A percentile compares a stretch with the other conserved stretches of the same genome.
These are phyloP conservation scores for Harpagoxenus sublaevis DNA, from an alignment of 2,888 invertebrate genomes.

Conservation along the genomic window DNA sequence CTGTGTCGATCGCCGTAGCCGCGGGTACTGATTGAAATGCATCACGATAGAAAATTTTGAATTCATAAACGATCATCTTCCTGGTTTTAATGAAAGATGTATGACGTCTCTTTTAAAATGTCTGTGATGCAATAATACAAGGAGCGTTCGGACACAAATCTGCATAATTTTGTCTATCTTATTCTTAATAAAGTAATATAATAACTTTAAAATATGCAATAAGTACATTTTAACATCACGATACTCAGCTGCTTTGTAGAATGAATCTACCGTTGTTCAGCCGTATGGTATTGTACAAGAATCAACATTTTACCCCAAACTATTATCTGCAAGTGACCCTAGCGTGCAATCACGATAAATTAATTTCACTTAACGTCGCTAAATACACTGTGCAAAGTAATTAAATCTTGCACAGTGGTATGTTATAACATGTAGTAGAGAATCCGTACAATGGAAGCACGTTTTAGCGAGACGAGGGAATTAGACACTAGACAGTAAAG, in stretches of 20 bases:
- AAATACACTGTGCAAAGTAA: conserved; percentile 64
- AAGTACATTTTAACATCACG: not conserved
- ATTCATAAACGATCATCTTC: not conserved
- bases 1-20: not conserved
- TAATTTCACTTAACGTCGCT: conserved; percentile 59
- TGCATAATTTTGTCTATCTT: not conserved
- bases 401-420: conserved; percentile 67
- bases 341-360: conserved; percentile 64
- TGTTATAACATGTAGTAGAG: conserved; percentile 60
- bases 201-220: not conserved
- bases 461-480: conserved; percentile 56
- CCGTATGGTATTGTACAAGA: conserved; percentile 3
- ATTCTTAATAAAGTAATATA: not conserved
- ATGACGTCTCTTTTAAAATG: not conserved
- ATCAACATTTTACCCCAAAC: conserved; percentile 41
- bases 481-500: conserved; percentile 71
- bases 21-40: not conserved
- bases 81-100: not conserved
- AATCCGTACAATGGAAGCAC: conserved; percentile 59
- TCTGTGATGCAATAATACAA: not conserved
- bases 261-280: conserved; percentile 19
- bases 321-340: conserved; percentile 41
- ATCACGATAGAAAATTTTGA: not conserved
- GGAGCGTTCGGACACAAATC: not conserved
- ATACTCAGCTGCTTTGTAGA: conserved; percentile 20